phyloP scores from a whole-genome alignment of 2,888 invertebrate genomes.

The Sarcophaga carnaria region DNA sequence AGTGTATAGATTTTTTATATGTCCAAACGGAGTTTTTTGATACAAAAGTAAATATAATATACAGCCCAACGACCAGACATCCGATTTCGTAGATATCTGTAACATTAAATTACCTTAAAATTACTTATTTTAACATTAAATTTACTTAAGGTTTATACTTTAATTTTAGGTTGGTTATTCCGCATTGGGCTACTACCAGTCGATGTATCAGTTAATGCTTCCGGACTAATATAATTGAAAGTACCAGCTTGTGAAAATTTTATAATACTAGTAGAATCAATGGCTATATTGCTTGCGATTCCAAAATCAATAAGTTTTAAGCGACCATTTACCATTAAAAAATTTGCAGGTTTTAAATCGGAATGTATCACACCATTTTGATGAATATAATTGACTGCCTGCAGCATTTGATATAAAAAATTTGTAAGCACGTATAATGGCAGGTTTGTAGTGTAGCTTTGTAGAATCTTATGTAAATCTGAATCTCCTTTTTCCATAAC shows the following conservation, averaged over 20 bases:
- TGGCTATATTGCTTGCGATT: conserved; percentile 93
- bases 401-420: conserved; percentile 97
- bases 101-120: not conserved
- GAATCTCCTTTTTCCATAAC: conserved; percentile 97
- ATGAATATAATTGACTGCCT: conserved; percentile 95
- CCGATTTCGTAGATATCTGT: conserved; percentile 95
- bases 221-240: conserved; percentile 97
- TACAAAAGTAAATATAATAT: conserved; percentile 97
- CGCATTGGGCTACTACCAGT: conserved; percentile 81
- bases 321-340: conserved; percentile 91
- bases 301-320: conserved; percentile 99
- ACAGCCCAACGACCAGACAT: conserved; percentile 99
- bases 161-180: conserved; percentile 82
- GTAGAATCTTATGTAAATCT: conserved; percentile 91
- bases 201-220: conserved; percentile 89
- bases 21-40: conserved; percentile 94
- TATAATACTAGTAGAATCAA: conserved; percentile 94
- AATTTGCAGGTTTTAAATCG: conserved; percentile 98
- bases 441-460: conserved; percentile 84
- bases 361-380: conserved; percentile 96
- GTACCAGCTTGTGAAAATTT: conserved; percentile 93
- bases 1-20: conserved; percentile 87
- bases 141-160: conserved; percentile 75
- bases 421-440: conserved; percentile 90
- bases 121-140: not conserved